Conservation (phyloP, 1,140 invertebrate species). For the Tachypleus tridentatus region DNA sequence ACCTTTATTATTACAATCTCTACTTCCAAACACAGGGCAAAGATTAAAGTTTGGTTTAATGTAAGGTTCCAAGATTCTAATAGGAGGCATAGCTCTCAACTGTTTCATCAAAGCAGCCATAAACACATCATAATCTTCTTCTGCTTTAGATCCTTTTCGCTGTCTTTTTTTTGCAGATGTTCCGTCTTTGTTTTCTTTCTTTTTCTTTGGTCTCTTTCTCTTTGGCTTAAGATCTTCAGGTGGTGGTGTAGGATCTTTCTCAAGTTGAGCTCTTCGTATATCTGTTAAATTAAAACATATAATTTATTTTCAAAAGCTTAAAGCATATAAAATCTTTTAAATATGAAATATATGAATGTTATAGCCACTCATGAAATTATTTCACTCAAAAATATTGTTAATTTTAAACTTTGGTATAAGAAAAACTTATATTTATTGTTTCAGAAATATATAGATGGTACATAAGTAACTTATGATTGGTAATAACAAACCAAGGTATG, state of each 20-base stretch:
- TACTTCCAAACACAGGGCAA: slow-evolving; percentile 64
- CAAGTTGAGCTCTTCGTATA: slow-evolving; percentile 24
- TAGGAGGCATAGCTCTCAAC: slow-evolving; percentile 62
- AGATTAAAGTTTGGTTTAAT: slow-evolving; percentile 67
- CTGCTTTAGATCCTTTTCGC: slow-evolving; percentile 54
- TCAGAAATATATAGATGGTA: no score
- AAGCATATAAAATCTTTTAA: no score
- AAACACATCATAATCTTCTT: slow-evolving; percentile 83
- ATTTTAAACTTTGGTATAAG: no score
- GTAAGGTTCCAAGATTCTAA: slow-evolving; percentile 76
- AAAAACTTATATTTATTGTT: no score
- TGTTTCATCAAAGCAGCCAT: slow-evolving; percentile 77
- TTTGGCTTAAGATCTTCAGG: slow-evolving; percentile 25
- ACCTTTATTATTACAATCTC: slow-evolving; percentile 46
- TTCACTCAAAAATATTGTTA: no score
- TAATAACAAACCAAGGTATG: slow-evolving; percentile 13
- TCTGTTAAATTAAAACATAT: slow-evolving; percentile 10
- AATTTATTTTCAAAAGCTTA: no score
- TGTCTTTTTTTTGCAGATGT: slow-evolving; percentile 56
- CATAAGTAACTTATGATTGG: no score
- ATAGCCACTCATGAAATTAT: no score
- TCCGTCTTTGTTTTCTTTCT: slow-evolving; percentile 17
- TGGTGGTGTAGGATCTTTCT: slow-evolving; percentile 26
- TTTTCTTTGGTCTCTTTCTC: slow-evolving; percentile 24
- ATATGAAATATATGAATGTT: no score